phyloP scores from a whole-genome alignment of 2,113 vertebrate species.

The Chloropsis hardwickii region DNA sequence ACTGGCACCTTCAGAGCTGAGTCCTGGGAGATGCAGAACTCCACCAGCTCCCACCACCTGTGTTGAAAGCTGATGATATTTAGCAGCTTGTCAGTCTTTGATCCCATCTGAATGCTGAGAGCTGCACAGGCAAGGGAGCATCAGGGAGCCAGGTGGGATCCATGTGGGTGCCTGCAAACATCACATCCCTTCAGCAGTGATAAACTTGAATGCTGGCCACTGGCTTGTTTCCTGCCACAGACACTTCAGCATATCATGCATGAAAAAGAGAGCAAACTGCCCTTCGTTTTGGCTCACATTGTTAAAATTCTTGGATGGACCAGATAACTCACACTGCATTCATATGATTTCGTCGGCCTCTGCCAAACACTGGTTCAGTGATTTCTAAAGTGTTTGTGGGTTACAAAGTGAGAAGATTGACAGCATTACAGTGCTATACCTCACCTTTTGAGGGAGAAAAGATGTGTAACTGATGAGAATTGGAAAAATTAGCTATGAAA shows the following conservation, averaged over 20 bases:
- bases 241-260: neutral
- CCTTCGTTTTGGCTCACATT: neutral
- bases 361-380: slow-evolving; percentile 7
- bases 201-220: neutral
- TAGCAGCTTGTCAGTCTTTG: neutral
- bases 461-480: neutral
- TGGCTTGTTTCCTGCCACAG: neutral
- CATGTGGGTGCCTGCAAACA: neutral
- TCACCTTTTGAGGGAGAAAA: neutral
- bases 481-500: slow-evolving; percentile 19
- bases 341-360: neutral
- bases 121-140: neutral
- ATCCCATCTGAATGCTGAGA: neutral
- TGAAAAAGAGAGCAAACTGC: neutral
- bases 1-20: neutral
- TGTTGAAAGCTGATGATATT: neutral
- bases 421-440: neutral
- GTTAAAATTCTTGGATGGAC: neutral
- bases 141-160: neutral
- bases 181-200: neutral
- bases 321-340: neutral
- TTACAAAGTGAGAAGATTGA: neutral
- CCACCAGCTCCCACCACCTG: neutral
- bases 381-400: slow-evolving; percentile 4
- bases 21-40: neutral